Evolutionary conservation across 2,113 vertebrate genomes (phyloP).

Genomic region (Limanda limanda): DNA sequence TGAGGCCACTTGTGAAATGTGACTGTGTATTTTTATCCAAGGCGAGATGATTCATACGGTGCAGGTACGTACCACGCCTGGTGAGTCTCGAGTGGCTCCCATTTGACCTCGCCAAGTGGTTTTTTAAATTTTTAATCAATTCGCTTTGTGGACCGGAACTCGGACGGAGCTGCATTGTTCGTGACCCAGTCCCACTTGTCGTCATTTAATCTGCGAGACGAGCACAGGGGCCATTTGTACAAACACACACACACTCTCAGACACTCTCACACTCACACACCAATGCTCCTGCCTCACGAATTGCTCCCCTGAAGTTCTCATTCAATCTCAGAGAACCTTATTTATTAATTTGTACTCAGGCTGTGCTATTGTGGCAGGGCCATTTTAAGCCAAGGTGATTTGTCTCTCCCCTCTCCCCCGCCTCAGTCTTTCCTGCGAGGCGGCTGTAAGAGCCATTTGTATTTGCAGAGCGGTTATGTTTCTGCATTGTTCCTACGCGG

Average conservation of each 20-base stretch:
- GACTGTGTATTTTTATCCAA: conserved; percentile 7
- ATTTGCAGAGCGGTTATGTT: conserved; percentile 29
- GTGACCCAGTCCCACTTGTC: not conserved
- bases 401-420: conserved; percentile 32
- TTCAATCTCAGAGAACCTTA: conserved; percentile 69
- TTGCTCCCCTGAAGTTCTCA: conserved; percentile 32
- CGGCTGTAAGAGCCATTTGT: conserved; percentile 6
- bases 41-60: conserved; percentile 5
- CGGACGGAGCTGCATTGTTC: conserved; percentile 13
- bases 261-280: not conserved
- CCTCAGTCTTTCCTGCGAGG: conserved; percentile 26
- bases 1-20: not conserved
- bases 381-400: conserved; percentile 67
- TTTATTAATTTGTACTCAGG: conserved; percentile 76
- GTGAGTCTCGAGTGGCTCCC: not conserved
- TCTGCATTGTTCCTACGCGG: conserved; percentile 35
- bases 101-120: not conserved
- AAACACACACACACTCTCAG: not conserved
- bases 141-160: too few relatives aligned
- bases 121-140: not conserved
- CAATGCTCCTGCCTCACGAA: conserved; percentile 47
- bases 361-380: conserved; percentile 48
- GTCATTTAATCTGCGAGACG: conserved; percentile 26
- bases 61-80: not conserved
- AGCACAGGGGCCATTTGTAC: conserved; percentile 9